Evolutionary conservation across 2,888 invertebrate species (phyloP).

Genomic region (Megaustenia siamemsis): DNA sequence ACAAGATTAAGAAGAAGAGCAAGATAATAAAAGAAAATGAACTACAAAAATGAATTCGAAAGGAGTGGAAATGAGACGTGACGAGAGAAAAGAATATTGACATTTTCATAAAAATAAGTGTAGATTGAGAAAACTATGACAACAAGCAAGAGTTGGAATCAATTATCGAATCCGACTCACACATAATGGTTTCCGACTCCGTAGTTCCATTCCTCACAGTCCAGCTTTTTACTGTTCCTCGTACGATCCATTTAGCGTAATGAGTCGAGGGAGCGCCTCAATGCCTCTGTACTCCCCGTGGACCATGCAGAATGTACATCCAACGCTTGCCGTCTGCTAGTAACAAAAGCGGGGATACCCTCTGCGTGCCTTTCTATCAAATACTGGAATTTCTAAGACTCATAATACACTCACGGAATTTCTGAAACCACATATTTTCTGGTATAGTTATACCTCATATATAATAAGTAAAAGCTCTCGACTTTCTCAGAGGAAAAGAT

Average conservation of each 20-base stretch:
- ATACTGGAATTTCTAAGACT: slow-evolving; percentile 26
- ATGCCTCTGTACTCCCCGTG: neutral
- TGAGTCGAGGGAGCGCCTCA: slow-evolving; percentile 32
- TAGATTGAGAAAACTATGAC: too few relatives aligned
- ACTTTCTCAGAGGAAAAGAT: neutral
- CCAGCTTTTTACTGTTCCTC: neutral
- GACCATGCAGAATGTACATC: slow-evolving; percentile 5
- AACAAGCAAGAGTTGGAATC: too few relatives aligned
- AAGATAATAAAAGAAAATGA: too few relatives aligned
- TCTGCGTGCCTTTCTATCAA: neutral
- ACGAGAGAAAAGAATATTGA: too few relatives aligned
- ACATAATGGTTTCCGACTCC: too few relatives aligned
- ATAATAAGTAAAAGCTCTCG: slow-evolving; percentile 20
- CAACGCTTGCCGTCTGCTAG: neutral
- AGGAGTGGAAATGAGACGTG: too few relatives aligned
- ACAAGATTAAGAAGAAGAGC: too few relatives aligned
- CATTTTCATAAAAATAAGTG: too few relatives aligned
- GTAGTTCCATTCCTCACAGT: neutral
- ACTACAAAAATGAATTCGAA: too few relatives aligned
- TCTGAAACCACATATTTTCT: neutral
- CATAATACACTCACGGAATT: neutral
- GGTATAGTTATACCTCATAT: neutral
- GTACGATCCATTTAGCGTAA: slow-evolving; percentile 28
- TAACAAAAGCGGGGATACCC: slow-evolving; percentile 21
- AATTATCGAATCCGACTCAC: too few relatives aligned